Conservation (phyloP, 2,797 vertebrate species). For the Dendrocincla fuliginosa region DNA sequence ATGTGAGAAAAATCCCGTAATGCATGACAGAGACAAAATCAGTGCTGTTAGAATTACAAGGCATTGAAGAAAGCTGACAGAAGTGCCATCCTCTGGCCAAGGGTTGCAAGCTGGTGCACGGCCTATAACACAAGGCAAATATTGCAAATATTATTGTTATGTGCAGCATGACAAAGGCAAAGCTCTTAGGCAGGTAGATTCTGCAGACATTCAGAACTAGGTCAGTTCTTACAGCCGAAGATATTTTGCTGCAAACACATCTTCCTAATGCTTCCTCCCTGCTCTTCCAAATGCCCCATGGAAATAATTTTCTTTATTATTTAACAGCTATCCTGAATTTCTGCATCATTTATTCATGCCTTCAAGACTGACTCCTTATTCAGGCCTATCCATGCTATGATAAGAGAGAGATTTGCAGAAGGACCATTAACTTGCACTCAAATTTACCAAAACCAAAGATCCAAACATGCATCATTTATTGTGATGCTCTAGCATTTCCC, state of each 20-base stretch:
- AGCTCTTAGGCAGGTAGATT: neutral
- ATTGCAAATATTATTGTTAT: neutral
- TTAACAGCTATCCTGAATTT: neutral
- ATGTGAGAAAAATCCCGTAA: neutral
- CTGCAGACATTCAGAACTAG: slow-evolving; percentile 17
- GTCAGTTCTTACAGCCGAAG: neutral
- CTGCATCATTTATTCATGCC: neutral
- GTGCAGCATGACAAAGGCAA: slow-evolving; percentile 65
- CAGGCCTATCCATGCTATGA: neutral
- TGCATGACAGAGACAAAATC: neutral
- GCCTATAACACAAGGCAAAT: slow-evolving; percentile 50
- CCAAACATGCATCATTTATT: neutral
- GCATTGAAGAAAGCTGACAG: slow-evolving; percentile 49
- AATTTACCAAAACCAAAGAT: neutral
- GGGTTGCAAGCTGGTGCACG: slow-evolving; percentile 34
- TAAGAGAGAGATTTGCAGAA: neutral
- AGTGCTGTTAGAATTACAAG: slow-evolving; percentile 59
- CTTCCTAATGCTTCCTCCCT: neutral
- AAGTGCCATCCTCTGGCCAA: slow-evolving; percentile 67
- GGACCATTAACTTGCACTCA: neutral
- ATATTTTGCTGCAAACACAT: neutral
- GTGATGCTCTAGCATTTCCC: neutral
- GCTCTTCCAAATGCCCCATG: neutral
- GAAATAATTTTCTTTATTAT: neutral
- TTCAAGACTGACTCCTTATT: neutral